Evolutionary conservation across 2,888 invertebrate species (phyloP).

Genomic region (Hymenopus coronatus): DNA sequence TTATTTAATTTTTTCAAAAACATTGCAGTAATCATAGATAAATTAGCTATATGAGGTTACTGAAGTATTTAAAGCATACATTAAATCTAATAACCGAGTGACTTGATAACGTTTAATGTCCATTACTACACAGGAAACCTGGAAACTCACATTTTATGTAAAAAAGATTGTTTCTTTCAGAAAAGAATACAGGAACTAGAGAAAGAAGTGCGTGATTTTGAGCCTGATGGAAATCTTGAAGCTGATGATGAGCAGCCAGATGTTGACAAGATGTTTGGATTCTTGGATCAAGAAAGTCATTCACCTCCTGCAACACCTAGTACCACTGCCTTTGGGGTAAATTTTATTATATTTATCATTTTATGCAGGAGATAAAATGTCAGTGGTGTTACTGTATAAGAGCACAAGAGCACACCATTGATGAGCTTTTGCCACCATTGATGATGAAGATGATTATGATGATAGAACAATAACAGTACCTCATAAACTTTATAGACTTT

Average conservation of each 20-base stretch:
- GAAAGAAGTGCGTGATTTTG: slow-evolving; percentile 54
- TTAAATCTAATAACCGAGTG: too few relatives aligned
- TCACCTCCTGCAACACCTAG: not conserved
- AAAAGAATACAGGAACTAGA: slow-evolving; percentile 65
- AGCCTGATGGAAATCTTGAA: slow-evolving; percentile 44
- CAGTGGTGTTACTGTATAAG: too few relatives aligned
- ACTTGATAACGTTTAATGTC: too few relatives aligned
- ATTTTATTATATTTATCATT: not conserved
- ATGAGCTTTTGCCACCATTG: too few relatives aligned
- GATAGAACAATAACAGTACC: too few relatives aligned
- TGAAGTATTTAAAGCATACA: too few relatives aligned
- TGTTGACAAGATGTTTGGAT: slow-evolving; percentile 67
- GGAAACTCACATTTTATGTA: not conserved
- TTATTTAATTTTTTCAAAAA: too few relatives aligned
- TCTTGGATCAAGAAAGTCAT: slow-evolving; percentile 54
- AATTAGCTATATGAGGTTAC: too few relatives aligned
- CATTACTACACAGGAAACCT: not conserved
- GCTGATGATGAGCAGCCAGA: slow-evolving; percentile 53
- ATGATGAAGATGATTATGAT: too few relatives aligned
- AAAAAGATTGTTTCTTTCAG: slow-evolving; percentile 43
- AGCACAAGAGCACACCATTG: too few relatives aligned
- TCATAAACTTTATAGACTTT: too few relatives aligned
- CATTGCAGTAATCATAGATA: too few relatives aligned
- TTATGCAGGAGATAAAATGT: not conserved
- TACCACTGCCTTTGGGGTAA: slow-evolving; percentile 54